Conservation (phyloP, 2,113 vertebrate species). For the Poicephalus meyeri region DNA sequence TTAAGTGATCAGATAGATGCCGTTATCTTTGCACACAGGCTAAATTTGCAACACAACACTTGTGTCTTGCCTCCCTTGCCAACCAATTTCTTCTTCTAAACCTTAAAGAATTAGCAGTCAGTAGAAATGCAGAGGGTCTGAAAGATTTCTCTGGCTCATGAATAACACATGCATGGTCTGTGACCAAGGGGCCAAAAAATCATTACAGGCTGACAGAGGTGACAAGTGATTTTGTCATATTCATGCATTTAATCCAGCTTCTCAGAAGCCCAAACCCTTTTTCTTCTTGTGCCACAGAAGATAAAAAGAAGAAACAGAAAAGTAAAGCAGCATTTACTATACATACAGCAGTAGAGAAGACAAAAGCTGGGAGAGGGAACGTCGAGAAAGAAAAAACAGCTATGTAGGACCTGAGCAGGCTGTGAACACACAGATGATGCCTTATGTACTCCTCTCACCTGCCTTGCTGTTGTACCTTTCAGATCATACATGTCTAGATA, state of each 20-base stretch:
- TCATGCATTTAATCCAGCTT: background rate
- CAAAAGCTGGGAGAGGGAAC: background rate
- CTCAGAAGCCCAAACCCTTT: background rate
- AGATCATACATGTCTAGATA: background rate
- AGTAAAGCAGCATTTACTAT: background rate
- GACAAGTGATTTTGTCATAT: constrained; percentile 21
- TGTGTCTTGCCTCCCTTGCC: background rate
- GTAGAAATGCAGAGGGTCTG: background rate
- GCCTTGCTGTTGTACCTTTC: background rate
- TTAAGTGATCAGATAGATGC: background rate
- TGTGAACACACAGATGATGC: background rate
- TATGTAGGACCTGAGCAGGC: background rate
- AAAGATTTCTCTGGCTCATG: constrained; percentile 19
- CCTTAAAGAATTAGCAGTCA: background rate
- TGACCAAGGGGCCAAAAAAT: constrained; percentile 29
- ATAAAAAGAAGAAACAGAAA: background rate
- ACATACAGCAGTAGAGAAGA: background rate
- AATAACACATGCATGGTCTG: constrained; percentile 22
- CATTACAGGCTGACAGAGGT: background rate
- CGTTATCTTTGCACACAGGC: background rate
- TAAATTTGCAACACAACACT: background rate
- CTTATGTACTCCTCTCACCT: background rate
- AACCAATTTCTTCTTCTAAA: background rate
- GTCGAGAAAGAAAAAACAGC: background rate
- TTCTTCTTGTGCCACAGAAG: background rate